Percentiles rank a stretch among this genome's conserved stretches.
phyloP scores from a whole-genome alignment of 2,797 vertebrate species.

The Lacerta viridis region DNA sequence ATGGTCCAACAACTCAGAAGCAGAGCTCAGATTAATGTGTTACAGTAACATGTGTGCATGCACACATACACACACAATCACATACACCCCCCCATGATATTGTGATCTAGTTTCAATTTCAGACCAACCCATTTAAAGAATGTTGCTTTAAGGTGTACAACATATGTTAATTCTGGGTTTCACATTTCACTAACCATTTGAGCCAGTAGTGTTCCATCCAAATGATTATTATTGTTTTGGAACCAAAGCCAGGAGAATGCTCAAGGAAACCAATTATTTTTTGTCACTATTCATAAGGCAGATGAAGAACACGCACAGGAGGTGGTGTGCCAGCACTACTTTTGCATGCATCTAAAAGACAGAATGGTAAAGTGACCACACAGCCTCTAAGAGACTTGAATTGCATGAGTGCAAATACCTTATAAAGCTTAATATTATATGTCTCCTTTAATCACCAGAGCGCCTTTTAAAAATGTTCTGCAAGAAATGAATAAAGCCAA shows the following conservation, averaged over 20 bases:
- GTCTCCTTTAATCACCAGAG: slow-evolving; percentile 66
- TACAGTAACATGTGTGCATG: not conserved
- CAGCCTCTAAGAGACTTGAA: slow-evolving; percentile 52
- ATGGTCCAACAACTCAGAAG: slow-evolving; percentile 19
- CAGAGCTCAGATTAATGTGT: slow-evolving; percentile 23
- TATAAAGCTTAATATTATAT: slow-evolving; percentile 61
- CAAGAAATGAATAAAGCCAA: slow-evolving; percentile 67
- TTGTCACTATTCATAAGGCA: slow-evolving; percentile 50
- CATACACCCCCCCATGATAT: not conserved
- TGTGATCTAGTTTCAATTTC: slow-evolving; percentile 53
- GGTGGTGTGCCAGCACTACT: not conserved
- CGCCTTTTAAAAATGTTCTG: slow-evolving; percentile 56
- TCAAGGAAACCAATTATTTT: slow-evolving; percentile 47
- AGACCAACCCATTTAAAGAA: not conserved
- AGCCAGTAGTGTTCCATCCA: slow-evolving; percentile 16
- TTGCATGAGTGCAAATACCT: slow-evolving; percentile 37
- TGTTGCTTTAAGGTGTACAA: not conserved
- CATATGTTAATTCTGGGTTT: slow-evolving; percentile 32
- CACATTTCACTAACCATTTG: slow-evolving; percentile 31
- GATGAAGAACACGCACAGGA: slow-evolving; percentile 32
- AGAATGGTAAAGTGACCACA: slow-evolving; percentile 44
- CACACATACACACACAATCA: not conserved
- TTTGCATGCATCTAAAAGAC: slow-evolving; percentile 24
- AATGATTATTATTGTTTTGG: slow-evolving; percentile 45
- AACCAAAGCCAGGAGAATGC: slow-evolving; percentile 49